A percentile compares a stretch with the other conserved stretches of the same genome.
Conservation (phyloP, 2,888 invertebrate genomes). For the Chymomyza caudatula region DNA sequence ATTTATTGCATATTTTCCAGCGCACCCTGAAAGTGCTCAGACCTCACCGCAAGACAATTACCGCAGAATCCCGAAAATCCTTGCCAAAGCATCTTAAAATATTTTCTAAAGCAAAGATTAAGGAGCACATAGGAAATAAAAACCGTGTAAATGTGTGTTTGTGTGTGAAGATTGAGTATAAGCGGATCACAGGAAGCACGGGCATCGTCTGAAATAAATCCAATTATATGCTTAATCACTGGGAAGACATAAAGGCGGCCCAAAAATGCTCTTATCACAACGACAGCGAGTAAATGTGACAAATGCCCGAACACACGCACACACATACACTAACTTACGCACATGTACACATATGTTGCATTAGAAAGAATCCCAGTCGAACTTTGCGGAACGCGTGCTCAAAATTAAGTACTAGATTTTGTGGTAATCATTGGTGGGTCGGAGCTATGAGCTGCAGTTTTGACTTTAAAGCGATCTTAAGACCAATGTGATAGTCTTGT, state of each 20-base stretch:
- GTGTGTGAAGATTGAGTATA: conserved; percentile 35
- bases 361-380: not conserved
- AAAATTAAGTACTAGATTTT: too few species aligned
- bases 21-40: conserved; percentile 1
- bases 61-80: conserved; percentile 67
- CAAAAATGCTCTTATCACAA: conserved; percentile 1
- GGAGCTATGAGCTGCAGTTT: too few species aligned
- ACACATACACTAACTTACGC: too few species aligned
- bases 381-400: not conserved
- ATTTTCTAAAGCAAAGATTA: conserved; percentile 48
- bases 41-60: conserved; percentile 64
- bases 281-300: conserved; percentile 40
- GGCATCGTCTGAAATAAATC: conserved; percentile 54
- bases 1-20: not conserved
- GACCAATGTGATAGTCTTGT: too few species aligned
- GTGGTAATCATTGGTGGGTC: too few species aligned
- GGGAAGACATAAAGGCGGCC: conserved; percentile 24
- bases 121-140: conserved; percentile 24
- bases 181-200: conserved; percentile 34
- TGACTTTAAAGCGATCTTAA: too few species aligned
- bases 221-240: conserved; percentile 75
- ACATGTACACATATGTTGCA: conserved; percentile 6
- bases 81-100: conserved; percentile 53
- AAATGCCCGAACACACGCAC: conserved; percentile 29
- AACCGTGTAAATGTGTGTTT: conserved; percentile 34